Evolutionary conservation across 2,888 invertebrate genomes (phyloP), one percentile per base, ranked within the genome.

Genomic region (Stenurella melanura): DNA sequence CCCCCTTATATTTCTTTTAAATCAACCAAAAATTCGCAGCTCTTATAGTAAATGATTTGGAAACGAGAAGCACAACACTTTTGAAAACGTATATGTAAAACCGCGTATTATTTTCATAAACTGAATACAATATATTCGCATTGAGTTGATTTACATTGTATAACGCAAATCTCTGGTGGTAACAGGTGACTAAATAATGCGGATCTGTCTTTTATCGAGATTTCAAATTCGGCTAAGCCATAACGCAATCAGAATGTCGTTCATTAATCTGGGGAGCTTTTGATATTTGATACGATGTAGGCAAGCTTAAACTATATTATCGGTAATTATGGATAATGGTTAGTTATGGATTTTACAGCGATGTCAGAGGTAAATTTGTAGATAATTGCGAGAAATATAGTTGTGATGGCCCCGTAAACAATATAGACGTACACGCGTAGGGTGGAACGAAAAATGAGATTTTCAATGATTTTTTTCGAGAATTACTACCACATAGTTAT

Each of bases 251-350:
- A 54, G 54, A 54, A 67, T 56, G 17, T n/a, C 50, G 50, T 54
- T 26, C 26, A 21, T 34, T 67, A 54, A 67, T 54, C 54, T 26
- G 3, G 26, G 26, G 7, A 17, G 50, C 50, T 21, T 30, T 26
- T 56, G 67, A 67, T 67, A 26, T 67, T 67, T 67, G 56, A 54
- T 67, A 67, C 26, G 67, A 67, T 54, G 17, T 50, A 56, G 67
- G 56, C 67, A 19, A 67, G 67, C 50, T 67, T 67, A 67, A 67
- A 56, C 67, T n/a, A 42, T 67, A 56, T 67, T 67, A 67, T 56
- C 50, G n/a, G 56, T 54, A 67, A 67, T 67, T 54, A 18, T 18
- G 26, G 26, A 67, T 67, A 56, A 67, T 67, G 67, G 56, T 67
- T 67, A 56, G 67, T 67, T 67, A 67, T 67, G 67, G 54, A 67